phyloP scores from a whole-genome alignment of 2,888 invertebrate genomes.

The Hedychridium roseum region DNA sequence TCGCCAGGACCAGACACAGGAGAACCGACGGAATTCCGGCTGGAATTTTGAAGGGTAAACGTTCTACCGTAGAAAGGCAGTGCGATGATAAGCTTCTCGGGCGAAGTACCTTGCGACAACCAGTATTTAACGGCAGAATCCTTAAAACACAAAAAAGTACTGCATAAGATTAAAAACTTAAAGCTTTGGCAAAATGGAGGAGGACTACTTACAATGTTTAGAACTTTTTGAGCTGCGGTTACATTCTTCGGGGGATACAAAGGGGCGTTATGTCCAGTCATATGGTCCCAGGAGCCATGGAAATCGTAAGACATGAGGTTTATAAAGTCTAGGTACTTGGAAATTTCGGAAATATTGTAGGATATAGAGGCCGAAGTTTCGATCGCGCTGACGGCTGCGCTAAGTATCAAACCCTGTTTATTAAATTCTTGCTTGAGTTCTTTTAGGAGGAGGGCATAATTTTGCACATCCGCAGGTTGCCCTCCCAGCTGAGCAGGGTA shows the following conservation, averaged over 20 bases:
- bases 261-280: constrained; percentile 75
- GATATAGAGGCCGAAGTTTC: constrained; percentile 65
- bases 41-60: constrained; percentile 68
- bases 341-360: constrained; percentile 69
- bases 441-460: constrained; percentile 67
- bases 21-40: constrained; percentile 66
- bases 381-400: constrained; percentile 67
- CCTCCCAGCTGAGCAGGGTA: constrained; percentile 71
- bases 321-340: constrained; percentile 72
- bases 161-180: no score
- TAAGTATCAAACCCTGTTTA: constrained; percentile 58
- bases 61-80: constrained; percentile 76
- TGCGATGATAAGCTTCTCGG: constrained; percentile 74
- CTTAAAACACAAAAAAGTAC: constrained; percentile 47
- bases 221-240: constrained; percentile 38
- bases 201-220: constrained; percentile 65
- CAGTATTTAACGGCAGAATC: constrained; percentile 66
- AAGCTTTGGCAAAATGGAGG: no score
- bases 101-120: constrained; percentile 68
- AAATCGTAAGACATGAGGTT: constrained; percentile 80
- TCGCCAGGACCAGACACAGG: constrained; percentile 68
- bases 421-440: constrained; percentile 69
- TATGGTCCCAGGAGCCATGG: constrained; percentile 73
- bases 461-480: constrained; percentile 64
- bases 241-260: constrained; percentile 64